Evolutionary conservation across 2,113 vertebrate species (phyloP).

Genomic region (Erinaceus europaeus): DNA sequence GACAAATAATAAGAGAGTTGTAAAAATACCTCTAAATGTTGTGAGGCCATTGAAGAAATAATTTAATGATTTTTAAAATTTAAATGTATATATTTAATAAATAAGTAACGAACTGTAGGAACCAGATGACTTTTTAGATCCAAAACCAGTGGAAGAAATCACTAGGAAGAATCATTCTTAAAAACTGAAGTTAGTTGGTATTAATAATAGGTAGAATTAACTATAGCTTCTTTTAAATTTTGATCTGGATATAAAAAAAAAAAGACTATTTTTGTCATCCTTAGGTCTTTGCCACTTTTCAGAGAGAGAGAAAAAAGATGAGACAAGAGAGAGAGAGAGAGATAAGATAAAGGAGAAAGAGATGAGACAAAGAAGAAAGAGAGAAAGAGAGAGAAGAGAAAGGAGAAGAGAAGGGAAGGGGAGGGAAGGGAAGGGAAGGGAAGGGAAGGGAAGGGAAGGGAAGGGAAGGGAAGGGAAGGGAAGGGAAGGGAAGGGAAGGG

Average conservation of each 20-base stretch:
- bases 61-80: constrained; percentile 12
- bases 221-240: neutral
- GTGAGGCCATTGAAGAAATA: neutral
- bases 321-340: too few relatives aligned
- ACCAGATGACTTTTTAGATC: neutral
- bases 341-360: too few relatives aligned
- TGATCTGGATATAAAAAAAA: neutral
- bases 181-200: neutral
- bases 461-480: too few relatives aligned
- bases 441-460: too few relatives aligned
- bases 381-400: too few relatives aligned
- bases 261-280: too few relatives aligned
- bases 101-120: neutral
- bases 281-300: too few relatives aligned
- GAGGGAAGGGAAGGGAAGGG: too few relatives aligned
- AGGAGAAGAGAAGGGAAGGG: too few relatives aligned
- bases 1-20: neutral
- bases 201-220: neutral
- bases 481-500: too few relatives aligned
- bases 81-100: neutral
- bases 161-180: neutral
- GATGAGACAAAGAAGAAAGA: too few relatives aligned
- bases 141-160: neutral
- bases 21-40: neutral
- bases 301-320: too few relatives aligned